Base-by-base conservation (phyloP, 2,888 invertebrate species). In the Saturnia pavonia region DNA sequence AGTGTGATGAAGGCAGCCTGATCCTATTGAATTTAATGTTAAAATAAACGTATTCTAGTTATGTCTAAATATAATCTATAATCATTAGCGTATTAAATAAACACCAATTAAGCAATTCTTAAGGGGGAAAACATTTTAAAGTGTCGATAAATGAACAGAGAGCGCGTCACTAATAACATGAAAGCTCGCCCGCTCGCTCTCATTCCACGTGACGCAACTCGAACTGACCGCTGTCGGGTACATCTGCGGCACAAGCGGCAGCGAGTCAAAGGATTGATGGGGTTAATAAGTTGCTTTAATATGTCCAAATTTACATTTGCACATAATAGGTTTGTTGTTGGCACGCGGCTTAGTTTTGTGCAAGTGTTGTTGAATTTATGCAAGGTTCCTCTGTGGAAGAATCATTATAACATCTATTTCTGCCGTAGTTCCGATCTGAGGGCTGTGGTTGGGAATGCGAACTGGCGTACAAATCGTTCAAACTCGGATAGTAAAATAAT, bases 131-230 rank as follows among this genome's bases (percentile, higher is more conserved):
- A 48, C 6, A 48, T 16, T 34, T 34, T 48, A 48, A 27, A 27
- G 9, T 65, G n/a, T 65, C 65, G 65, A 65, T 65, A 65, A 12
- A 40, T n/a, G 8, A 16, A 40, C 19, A 27, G 6, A 27, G 1
- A 27, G 65, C 69, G 67, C 88, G 81, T 78, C 88, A 79, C 86
- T 88, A 85, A 42, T 68, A 73, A 82, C 84, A 83, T 77, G 82
- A 80, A 84, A 85, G 82, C 34, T 86, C 85, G 82, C 85, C 81
- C 27, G 77, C 19, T 54, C 22, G 22, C 11, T 74, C 76, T 88
- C 90, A 91, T 91, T 91, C 90, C 89, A 91, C 90, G 89, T 91
- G 88, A 90, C 91, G 90, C 91, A 91, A 90, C 88, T 82, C 86
- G 80, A 83, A 84, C 81, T 87, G 91, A 90, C 90, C 91, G 88